A percentile compares a stretch with the other conserved stretches of the same genome.
These are phyloP conservation scores for Digitonthophagus gazella DNA, from an alignment of 2,888 invertebrate genomes.

Conservation along the genomic window DNA sequence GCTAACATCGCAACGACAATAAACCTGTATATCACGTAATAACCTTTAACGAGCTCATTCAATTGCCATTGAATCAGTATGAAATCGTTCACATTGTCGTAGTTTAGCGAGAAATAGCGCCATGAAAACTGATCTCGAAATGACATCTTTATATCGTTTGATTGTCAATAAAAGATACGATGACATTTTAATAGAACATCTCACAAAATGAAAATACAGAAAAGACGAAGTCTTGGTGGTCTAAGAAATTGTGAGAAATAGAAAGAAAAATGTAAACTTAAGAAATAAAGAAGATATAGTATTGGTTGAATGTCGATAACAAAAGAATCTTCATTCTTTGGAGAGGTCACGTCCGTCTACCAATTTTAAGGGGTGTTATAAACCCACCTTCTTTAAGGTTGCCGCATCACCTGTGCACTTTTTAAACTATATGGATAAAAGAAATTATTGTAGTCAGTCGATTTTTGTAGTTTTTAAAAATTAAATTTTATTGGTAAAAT, in stretches of 20 bases:
- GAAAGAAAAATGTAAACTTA: not conserved
- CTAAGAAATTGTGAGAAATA: not conserved
- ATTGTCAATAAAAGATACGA: too few relatives aligned
- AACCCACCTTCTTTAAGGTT: not conserved
- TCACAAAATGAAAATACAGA: too few relatives aligned
- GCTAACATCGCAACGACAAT: not conserved
- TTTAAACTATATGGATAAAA: too few relatives aligned
- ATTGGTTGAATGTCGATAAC: too few relatives aligned
- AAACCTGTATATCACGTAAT: slow-evolving; percentile 8
- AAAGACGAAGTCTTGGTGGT: not conserved
- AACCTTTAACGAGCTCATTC: not conserved
- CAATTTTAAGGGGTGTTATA: not conserved
- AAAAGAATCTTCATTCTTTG: not conserved
- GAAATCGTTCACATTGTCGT: slow-evolving; percentile 4
- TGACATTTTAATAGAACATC: too few relatives aligned
- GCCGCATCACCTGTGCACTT: too few relatives aligned
- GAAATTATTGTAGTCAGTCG: too few relatives aligned
- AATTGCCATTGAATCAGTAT: slow-evolving; percentile 2
- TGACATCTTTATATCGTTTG: not conserved
- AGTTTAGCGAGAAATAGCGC: not conserved
- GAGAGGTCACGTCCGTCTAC: not conserved
- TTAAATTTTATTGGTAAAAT: too few relatives aligned
- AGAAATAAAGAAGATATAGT: too few relatives aligned
- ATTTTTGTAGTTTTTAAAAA: too few relatives aligned
- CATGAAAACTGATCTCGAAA: slow-evolving; percentile 6